Evolutionary conservation across 2,797 vertebrate species (phyloP), one percentile per base, ranked within the genome.

Genomic region (Rhyacichthys aspro): DNA sequence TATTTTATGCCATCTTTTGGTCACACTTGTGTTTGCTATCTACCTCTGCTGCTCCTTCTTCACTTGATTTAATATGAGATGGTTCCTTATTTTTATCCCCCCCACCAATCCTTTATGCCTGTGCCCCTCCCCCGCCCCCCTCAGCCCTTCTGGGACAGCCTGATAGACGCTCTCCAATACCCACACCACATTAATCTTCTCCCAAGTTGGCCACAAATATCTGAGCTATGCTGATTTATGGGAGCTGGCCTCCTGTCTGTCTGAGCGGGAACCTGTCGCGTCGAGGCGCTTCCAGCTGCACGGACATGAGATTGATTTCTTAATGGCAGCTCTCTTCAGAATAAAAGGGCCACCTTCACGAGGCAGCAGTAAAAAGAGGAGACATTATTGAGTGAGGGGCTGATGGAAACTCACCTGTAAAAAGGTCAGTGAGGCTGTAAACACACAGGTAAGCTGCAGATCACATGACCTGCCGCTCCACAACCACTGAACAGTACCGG

Each of bases 161-260:
- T 75, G 74, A 81, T 78, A 76, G 72, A 86, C 6, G 7, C 56
- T 71, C 59, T 78, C 64, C 75, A 91, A 74, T 78, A 77, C 61
- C 66, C 59, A n/a, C 62, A 38, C 80, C 72, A 72, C 88, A 91
- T 90, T 91, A 91, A 91, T 92, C 90, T 90, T 70, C 74, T n/a
- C n/a, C n/a, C 82, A 86, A 85, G 90, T 86, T 76, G 81, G 85
- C 88, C 88, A 86, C 91, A 93, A 91, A 91, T 91, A 93, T 91
- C 88, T 88, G 83, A 86, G 89, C 85, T 85, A 88, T 90, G 87
- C 78, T 92, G 93, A 93, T 93, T 93, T 93, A 93, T 90, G 77
- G 84, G 76, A 67, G 80, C 75, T 69, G 62, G 5, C 19, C 53
- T 36, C 41, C 72, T 8, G 53, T 74, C 72, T 71, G 63, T 72